Evolutionary conservation across 2,888 invertebrate genomes (phyloP).

Genomic region (Pteria penguin): DNA sequence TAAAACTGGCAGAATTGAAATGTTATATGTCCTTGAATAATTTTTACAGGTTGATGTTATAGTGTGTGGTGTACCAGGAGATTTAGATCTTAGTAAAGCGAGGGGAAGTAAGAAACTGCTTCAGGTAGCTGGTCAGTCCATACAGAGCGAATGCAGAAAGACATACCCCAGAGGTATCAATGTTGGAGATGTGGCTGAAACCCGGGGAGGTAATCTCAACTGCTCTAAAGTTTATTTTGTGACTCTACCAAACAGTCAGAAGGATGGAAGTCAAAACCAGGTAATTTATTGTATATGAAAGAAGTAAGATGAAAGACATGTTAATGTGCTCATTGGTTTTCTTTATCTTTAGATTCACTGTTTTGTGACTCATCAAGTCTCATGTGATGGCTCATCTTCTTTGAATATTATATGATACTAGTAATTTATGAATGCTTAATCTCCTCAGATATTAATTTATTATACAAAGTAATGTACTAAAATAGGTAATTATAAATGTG

Average conservation of each 20-base stretch:
- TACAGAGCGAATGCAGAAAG: not conserved
- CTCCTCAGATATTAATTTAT: no score
- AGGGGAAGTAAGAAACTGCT: not conserved
- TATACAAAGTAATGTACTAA: no score
- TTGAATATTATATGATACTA: no score
- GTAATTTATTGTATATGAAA: not conserved
- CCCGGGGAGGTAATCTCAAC: not conserved
- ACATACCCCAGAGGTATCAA: no score
- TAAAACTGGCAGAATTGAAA: no score
- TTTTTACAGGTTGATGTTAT: not conserved
- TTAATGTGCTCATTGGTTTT: not conserved
- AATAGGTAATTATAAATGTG: no score
- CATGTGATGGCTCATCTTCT: no score
- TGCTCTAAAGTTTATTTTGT: constrained; percentile 12
- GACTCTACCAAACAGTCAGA: constrained; percentile 2
- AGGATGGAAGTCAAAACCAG: constrained; percentile 14
- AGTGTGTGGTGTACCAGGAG: not conserved
- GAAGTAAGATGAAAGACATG: not conserved
- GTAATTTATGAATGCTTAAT: no score
- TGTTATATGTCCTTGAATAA: no score
- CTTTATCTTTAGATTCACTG: not conserved
- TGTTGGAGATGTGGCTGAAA: constrained; percentile 8
- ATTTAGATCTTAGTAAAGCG: not conserved
- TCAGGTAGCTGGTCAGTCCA: not conserved
- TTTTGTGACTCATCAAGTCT: no score